Base-by-base conservation (phyloP, 2,888 invertebrate genomes). In the Margaritifera margaritifera region DNA sequence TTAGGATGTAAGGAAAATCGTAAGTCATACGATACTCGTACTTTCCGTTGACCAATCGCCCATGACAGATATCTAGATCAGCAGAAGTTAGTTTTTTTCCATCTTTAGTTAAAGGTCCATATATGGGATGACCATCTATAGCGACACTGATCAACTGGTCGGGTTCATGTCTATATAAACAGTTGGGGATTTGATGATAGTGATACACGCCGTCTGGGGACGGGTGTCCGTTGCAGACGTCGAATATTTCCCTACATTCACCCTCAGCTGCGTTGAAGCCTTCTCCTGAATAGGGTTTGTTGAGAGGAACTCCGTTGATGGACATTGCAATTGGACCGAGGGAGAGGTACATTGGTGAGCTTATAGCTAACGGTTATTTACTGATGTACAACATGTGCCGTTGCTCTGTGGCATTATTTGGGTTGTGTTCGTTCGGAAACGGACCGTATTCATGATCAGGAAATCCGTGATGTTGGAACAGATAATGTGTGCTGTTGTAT, bases 111-210 rank as follows among this genome's bases (percentile, higher is more conserved):
- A 53, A 57, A 19, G 72, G 71, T 57, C 74, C 73, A 62, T 78
- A 78, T 22, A 78, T 72, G 18, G 78, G 76, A 59, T 65, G 74
- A 3, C 77, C 78, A 54, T 78, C 78, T 6, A 75, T 22, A 11
- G 78, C 78, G 15, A 78, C 74, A 19, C 76, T 76, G n/a, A 78
- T 69, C 56, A 78, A 68, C 50, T 75, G 65, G 20, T 71, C 77
- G 18, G 27, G 52, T 3, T 59, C 56, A 6, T 62, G 61, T n/a
- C 51, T 58, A 60, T 69, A 61, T 24, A 77, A 22, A 62, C 77
- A 77, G 6, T 59, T 64, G 18, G 77, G 77, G 2, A 72, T 60
- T 24, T 73, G 69, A 64, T 78, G 78, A 62, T 78, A 77, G 62
- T 77, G 77, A 64, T 78, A 78, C 18, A 55, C 61, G 1, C 78